Evolutionary conservation across 2,113 vertebrate genomes (phyloP), one percentile per base, ranked within the genome.

Genomic region (Atrichornis clamosus): DNA sequence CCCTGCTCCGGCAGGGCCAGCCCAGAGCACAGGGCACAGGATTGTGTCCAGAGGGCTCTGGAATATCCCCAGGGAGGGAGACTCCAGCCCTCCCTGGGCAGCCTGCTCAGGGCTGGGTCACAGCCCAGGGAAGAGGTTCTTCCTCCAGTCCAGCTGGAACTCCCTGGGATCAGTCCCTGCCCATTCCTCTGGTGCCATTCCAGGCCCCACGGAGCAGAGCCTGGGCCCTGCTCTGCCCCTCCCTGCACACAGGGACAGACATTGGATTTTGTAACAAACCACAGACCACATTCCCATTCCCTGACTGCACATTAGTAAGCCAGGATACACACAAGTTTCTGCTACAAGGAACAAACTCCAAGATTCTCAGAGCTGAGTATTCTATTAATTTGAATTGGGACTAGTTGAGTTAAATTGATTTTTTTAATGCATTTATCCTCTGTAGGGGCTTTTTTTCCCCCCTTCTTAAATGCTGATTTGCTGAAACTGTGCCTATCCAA

Each of bases 401-500:
- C 56, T 81, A 81, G 80, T 78, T 78, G 93, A 90, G 92, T 91
- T 93, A 92, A 96, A 97, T 93, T 93, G 93, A 96, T 95, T 96
- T 91, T 84, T 95, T 86, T 32, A 90, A 97, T 86, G 79, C 1
- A 5, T 88, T 94, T 97, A 96, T 94, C 95, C 92, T 92, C 93
- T 63, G 32, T 14, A 68, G 96, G 53, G 79, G 42, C 41, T 64
- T 85, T 76, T 68, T 88, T 73, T 65, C 37, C 6, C 2, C 1
- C 37, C 15, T 39, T 56, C 72, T 88, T 75, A 90, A 96, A 95
- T 60, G 96, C 83, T 94, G 95, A 94, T 96, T 95, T 90, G 88
- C 87, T 96, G 94, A 96, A 96, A 64, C 80, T 60, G 64, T 92
- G 93, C 87, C 92, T 85, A 92, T 96, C 95, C 95, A 96, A 93